Conservation (phyloP, 2,797 vertebrate species). For the Fratercula arctica region DNA sequence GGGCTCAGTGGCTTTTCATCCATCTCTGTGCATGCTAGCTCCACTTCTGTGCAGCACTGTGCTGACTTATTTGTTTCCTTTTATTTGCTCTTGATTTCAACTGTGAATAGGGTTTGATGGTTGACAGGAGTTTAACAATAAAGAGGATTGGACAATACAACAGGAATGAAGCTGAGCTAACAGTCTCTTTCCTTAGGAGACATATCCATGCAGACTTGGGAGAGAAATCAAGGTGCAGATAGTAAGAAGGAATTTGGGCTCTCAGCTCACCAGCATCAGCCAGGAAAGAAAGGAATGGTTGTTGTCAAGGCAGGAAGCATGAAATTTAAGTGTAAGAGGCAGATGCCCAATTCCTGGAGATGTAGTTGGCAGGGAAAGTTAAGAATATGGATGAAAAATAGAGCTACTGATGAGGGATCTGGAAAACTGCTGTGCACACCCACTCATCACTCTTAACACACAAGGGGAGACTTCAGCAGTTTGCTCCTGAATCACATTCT, state of each 20-base stretch:
- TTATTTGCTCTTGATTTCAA: conserved; percentile 49
- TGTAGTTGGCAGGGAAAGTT: neutral
- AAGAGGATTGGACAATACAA: neutral
- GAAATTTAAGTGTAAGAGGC: neutral
- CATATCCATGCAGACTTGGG: neutral
- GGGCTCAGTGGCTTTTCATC: conserved; percentile 51
- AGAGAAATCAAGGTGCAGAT: neutral
- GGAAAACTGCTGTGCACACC: neutral
- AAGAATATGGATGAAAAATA: neutral
- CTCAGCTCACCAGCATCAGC: neutral
- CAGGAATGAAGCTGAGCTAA: conserved; percentile 11
- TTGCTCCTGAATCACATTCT: neutral
- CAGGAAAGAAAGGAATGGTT: neutral
- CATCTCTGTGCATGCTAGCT: neutral
- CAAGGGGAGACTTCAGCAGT: neutral
- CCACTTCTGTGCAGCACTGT: neutral
- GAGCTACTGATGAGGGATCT: neutral
- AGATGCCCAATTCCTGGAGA: neutral
- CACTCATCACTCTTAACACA: neutral
- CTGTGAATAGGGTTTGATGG: conserved; percentile 19
- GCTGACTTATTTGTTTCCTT: conserved; percentile 47
- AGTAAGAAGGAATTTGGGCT: neutral
- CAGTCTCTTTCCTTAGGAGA: neutral
- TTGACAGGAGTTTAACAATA: conserved; percentile 23
- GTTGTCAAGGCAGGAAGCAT: neutral